Base-by-base conservation (phyloP, 2,888 invertebrate species). In the Odontomyia ornata region DNA sequence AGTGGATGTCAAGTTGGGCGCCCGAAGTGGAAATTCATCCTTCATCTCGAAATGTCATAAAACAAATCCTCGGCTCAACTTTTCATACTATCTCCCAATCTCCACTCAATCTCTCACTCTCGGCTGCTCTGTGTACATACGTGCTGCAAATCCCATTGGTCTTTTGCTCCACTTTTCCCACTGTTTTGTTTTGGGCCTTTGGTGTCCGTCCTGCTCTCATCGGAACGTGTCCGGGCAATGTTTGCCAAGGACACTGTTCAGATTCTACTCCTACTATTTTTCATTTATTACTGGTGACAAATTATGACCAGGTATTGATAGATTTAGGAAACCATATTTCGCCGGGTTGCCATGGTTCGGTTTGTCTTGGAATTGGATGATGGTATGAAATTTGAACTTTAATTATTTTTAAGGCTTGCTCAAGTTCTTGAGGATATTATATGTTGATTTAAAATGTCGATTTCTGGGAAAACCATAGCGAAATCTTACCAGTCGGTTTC, bases 231-330 rank as follows among this genome's bases (percentile, higher is more conserved):
- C 21, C 65, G 9, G 15, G 27, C 36, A 30, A 65, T 73, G 65
- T 75, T 77, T 78, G 77, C 75, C 75, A 60, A 47, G 67, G 78
- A 69, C 77, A 77, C 72, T 75, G 67, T 57, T 52, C 62, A 43
- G 52, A 56, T 52, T 72, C 43, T 56, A 76, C 64, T 36, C 36
- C 36, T 64, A 75, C 77, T 77, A 79, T 79, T 79, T 79, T 79
- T 79, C 79, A 79, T 77, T 76, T 79, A 76, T 79, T 79, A 76
- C 73, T 64, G 73, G 77, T 79, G 79, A 79, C 79, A 79, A 79
- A 79, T 79, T 79, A 77, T 76, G 75, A 76, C 75, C 79, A 79
- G 79, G 79, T 79, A 77, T 79, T 77, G 79, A 79, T 79, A 79
- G 76, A 79, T 79, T 76, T 47, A 47, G 76, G 64, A 56, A 4